phyloP scores from a whole-genome alignment of 2,888 invertebrate species.

The Cantharis lateralis region DNA sequence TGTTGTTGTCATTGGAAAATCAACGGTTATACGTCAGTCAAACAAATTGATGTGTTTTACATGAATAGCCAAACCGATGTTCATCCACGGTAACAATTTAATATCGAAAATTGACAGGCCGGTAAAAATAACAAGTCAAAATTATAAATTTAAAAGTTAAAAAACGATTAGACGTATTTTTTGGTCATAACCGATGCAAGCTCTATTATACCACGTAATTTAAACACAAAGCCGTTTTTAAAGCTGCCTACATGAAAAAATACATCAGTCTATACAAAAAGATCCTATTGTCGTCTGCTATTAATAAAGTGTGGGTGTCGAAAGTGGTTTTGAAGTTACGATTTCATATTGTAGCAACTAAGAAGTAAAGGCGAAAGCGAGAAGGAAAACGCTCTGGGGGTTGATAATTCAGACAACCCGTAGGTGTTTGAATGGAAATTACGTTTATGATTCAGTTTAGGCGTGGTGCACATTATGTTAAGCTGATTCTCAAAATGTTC shows the following conservation, averaged over 20 bases:
- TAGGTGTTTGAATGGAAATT: conserved; percentile 45
- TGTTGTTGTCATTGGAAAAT: conserved; percentile 35
- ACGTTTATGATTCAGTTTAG: conserved; percentile 45
- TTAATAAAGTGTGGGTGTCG: conserved; percentile 42
- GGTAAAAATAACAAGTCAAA: not conserved
- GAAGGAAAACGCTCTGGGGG: conserved; percentile 33
- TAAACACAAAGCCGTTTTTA: conserved; percentile 29
- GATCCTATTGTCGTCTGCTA: conserved; percentile 41
- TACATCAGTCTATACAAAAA: conserved; percentile 36
- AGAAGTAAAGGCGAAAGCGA: conserved; percentile 16
- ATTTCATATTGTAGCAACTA: not conserved
- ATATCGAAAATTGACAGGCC: not conserved
- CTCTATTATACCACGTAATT: conserved; percentile 27
- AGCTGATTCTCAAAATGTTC: conserved; percentile 28
- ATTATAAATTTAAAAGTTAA: not conserved
- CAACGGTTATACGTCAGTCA: conserved; percentile 23
- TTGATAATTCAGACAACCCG: conserved; percentile 33
- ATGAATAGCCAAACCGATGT: conserved; percentile 1
- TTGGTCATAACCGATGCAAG: conserved; percentile 10
- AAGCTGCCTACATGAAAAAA: conserved; percentile 32
- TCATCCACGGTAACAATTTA: not conserved
- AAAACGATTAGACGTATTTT: conserved; percentile 6
- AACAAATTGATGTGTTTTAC: conserved; percentile 22
- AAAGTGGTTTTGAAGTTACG: conserved; percentile 25
- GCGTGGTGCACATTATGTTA: conserved; percentile 36